Evolutionary conservation across 2,888 invertebrate genomes (phyloP), one percentile per base, ranked within the genome.

Genomic region (Pilophorus perplexus): DNA sequence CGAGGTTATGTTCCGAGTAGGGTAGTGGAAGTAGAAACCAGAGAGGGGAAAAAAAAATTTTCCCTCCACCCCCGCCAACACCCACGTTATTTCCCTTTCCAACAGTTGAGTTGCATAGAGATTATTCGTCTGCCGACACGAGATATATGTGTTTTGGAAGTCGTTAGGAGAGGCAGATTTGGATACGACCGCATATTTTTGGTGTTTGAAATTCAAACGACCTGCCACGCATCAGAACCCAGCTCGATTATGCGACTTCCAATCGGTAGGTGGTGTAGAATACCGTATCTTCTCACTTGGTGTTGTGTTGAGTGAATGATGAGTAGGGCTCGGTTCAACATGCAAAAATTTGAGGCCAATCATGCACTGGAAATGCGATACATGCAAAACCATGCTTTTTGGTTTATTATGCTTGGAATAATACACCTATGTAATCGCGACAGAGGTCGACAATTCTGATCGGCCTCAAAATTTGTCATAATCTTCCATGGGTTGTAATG

Each of bases 111-210:
- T n/a, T n/a, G n/a, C n/a, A n/a, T n/a, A n/a, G n/a, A n/a, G n/a
- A n/a, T n/a, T n/a, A n/a, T n/a, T n/a, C n/a, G n/a, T n/a, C n/a
- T 38, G 33, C 22, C 55, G n/a, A 37, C 33, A 22, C 22, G 48
- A 48, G 57, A 68, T 68, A 68, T 66, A 68, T 64, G 57, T 44
- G 27, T 68, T 68, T 68, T 66, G 67, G 66, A 67, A 68, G 68
- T 68, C 68, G 62, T 68, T 66, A 68, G 40, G 46, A 25, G 37
- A 52, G 48, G 46, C 16, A 28, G 52, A 33, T n/a, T n/a, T n/a
- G n/a, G n/a, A 68, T 68, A 68, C 48, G 40, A 42, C 64, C 52
- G 66, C 64, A 69, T 67, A 65, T 66, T 66, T 68, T 33, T 23
- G 65, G 50, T n/a, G 23, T 12, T 12, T 46, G 2, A 8, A 23